A percentile compares a stretch with the other conserved stretches of the same genome.
These are phyloP conservation scores for Tanytarsus gracilentus DNA, from an alignment of 2,888 invertebrate genomes.

Conservation along the genomic window DNA sequence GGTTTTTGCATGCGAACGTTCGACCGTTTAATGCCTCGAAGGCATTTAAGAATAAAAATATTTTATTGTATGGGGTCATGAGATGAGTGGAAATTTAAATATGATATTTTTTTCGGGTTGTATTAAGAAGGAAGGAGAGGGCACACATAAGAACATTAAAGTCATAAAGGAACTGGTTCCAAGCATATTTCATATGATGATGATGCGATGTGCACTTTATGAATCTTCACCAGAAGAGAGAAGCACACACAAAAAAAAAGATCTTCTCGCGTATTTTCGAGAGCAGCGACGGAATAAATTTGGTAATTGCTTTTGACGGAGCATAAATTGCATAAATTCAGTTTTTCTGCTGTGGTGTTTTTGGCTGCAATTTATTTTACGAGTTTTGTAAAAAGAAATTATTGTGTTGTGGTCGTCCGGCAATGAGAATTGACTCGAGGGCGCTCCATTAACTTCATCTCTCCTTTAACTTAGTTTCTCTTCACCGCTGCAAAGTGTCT, in stretches of 20 bases:
- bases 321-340: slow-evolving; percentile 8
- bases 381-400: slow-evolving; percentile 2
- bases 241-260: background rate
- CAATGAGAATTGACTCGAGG: slow-evolving; percentile 23
- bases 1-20: too few relatives aligned
- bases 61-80: too few relatives aligned
- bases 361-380: slow-evolving; percentile 27
- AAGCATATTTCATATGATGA: too few relatives aligned
- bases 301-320: slow-evolving; percentile 29
- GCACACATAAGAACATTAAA: too few relatives aligned
- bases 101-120: too few relatives aligned
- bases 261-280: background rate
- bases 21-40: too few relatives aligned
- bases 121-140: too few relatives aligned
- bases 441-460: slow-evolving; percentile 24
- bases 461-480: background rate
- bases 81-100: too few relatives aligned
- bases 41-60: too few relatives aligned
- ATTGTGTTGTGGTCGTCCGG: slow-evolving; percentile 1
- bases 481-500: slow-evolving; percentile 18
- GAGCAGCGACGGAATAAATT: slow-evolving; percentile 13
- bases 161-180: too few relatives aligned
- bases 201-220: too few relatives aligned
- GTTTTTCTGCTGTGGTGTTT: slow-evolving; percentile 9
- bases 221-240: background rate